Base-by-base conservation (phyloP, 1,140 invertebrate species). In the Lasioglossum albipes region DNA sequence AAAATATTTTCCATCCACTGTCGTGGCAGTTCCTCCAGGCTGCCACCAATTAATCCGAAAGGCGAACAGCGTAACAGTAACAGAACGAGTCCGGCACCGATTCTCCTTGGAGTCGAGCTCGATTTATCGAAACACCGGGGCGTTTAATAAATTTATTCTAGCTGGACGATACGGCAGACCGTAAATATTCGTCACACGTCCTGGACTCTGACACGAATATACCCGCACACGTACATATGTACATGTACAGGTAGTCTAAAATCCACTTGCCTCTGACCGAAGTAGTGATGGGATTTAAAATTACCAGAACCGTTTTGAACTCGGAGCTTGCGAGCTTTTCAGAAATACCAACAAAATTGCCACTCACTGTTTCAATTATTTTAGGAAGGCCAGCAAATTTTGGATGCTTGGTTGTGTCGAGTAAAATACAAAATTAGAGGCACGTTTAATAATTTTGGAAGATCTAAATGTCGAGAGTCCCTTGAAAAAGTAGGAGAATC, bases 141-240 rank as follows among this genome's bases (percentile, higher is more conserved):
- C 20, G 65, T 45, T 67, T 67, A 71, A 72, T 65, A 65, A 81
- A 82, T 84, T 31, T 59, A 54, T 13, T 57, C 61, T 31, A 36
- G 52, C n/a, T 12, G 31, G 54, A 41, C 45, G 27, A 64, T 45
- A 69, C 49, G 67, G 59, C 61, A 16, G 64, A 79, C 27, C 31
- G 70, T 69, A 84, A 79, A 83, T 79, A 77, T 84, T 79, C 70
- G 52, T 54, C 64, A 57, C 49, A 16, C 52, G 65, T 42, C 42
- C 52, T 20, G 57, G 13, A 41, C 80, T 49, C 41, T 61, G 74
- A 70, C 66, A 66, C 42, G 65, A 49, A 45, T 65, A 59, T 62
- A 41, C 67, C 49, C 18, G 69, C 57, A 66, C 57, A 73, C 64
- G 54, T 54, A 16, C 16, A 20, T 18, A n/a, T n/a, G n/a, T n/a